Evolutionary conservation across 1,140 invertebrate genomes (phyloP).

Genomic region (Drepana arcuata): DNA sequence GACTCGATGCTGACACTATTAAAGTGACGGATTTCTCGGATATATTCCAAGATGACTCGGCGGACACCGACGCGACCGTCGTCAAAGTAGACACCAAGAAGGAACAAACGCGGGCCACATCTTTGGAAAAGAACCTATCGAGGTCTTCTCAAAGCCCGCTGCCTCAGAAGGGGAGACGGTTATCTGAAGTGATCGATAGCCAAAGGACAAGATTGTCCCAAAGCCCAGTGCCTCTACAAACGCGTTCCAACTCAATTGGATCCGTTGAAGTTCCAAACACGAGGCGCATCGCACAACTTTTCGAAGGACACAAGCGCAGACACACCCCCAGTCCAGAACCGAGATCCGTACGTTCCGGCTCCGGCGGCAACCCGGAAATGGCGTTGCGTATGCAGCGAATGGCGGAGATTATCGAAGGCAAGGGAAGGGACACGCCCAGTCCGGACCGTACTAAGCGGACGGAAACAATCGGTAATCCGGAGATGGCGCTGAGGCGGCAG

Average conservation of each 20-base stretch:
- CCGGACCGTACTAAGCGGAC: constrained; percentile 31
- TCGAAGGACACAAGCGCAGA: constrained; percentile 35
- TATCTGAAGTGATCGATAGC: constrained; percentile 29
- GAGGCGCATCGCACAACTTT: constrained; percentile 39
- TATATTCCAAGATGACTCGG: constrained; percentile 31
- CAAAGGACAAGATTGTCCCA: constrained; percentile 24
- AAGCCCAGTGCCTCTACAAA: constrained; percentile 29
- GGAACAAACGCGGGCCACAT: constrained; percentile 3
- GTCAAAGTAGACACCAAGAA: constrained; percentile 18
- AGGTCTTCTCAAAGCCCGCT: constrained; percentile 14
- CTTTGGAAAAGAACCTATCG: constrained; percentile 1
- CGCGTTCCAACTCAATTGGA: constrained; percentile 39
- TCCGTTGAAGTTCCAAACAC: constrained; percentile 34
- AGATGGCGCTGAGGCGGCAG: constrained; percentile 41
- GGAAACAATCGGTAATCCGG: constrained; percentile 40
- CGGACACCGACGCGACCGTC: constrained; percentile 37
- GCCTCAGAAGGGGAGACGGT: constrained; percentile 19
- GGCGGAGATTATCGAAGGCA: constrained; percentile 51
- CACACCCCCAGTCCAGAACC: constrained; percentile 35
- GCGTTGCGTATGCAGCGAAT: constrained; percentile 38
- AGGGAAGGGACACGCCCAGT: constrained; percentile 30
- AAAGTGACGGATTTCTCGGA: constrained; percentile 35
- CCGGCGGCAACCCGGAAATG: constrained; percentile 36
- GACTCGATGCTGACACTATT: constrained; percentile 37
- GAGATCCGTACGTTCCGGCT: constrained; percentile 23